Base-by-base conservation (phyloP, 2,113 vertebrate species). In the Leptobrachium ailaonicum region DNA sequence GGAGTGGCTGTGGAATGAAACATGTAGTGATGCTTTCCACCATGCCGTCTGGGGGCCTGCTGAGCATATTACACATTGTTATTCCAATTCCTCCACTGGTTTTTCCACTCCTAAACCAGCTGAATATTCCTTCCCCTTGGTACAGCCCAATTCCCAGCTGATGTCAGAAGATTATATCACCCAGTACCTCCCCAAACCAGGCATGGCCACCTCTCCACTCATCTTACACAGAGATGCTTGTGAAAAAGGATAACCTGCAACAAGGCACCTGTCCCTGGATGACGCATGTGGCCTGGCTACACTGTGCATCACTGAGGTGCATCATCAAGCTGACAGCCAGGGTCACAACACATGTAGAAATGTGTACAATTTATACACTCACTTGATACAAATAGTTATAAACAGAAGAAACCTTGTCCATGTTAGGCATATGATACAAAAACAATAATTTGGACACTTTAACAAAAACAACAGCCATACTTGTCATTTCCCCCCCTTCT, bases 111-210 rank as follows among this genome's bases (percentile, higher is more conserved):
- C 63, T 66, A 40, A 66, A 41, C 7, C 20, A 66, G 58, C 11
- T 41, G 4, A 66, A 66, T 4, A 32, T 41, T 8, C 20, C 63
- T 40, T 67, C 2, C 2, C 5, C 71, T 76, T 32, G 63, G 10
- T 0, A 4, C 73, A 73, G 54, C 80, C 72, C 81, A 82, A 45
- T 82, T 54, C 4, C 4, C 83, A 54, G 45, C 6, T 66, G 2
- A 47, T 83, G 78, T 70, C 75, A 85, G 41, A 69, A 82, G 66
- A 80, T 83, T 83, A 82, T 86, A 85, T 84, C 87, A 85, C 73
- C 41, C 70, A 72, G 50, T 11, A 53, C 10, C 70, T 41, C 47
- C 70, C 70, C 7, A 43, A 11, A n/a, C 2, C n/a, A 44, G 13
- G 3, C 10, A 43, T 43, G n/a, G 13, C 6, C 67, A 69, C 11